Percentiles rank a stretch among this genome's conserved stretches.
phyloP scores from a whole-genome alignment of 2,888 invertebrate genomes.

The Ligdia adustata region DNA sequence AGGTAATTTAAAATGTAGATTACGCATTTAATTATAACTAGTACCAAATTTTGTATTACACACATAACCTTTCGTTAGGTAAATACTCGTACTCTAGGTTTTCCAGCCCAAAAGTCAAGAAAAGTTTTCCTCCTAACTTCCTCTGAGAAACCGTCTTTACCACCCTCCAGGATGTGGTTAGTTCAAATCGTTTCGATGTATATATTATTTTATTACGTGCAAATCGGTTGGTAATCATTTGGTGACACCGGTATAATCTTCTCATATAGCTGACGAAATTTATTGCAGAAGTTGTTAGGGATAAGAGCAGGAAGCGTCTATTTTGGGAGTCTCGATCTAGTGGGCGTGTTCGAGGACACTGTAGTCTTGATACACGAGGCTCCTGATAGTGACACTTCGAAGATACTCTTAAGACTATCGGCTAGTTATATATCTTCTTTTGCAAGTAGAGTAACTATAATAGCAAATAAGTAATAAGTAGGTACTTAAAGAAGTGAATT shows the following conservation, averaged over 20 bases:
- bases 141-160: too few species aligned
- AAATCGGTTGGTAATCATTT: constrained; percentile 34
- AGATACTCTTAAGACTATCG: background rate
- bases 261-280: constrained; percentile 24
- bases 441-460: too few species aligned
- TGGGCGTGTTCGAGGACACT: constrained; percentile 21
- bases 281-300: constrained; percentile 30
- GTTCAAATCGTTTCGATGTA: background rate
- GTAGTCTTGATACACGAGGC: constrained; percentile 12
- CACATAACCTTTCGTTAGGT: too few species aligned
- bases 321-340: constrained; percentile 44
- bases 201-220: constrained; percentile 23
- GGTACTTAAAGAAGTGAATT: too few species aligned
- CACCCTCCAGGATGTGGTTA: too few species aligned
- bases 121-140: too few species aligned
- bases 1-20: constrained; percentile 11
- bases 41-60: too few species aligned
- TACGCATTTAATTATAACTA: constrained; percentile 1
- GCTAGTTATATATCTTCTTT: too few species aligned
- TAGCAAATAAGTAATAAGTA: too few species aligned
- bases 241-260: constrained; percentile 17
- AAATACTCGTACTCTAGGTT: too few species aligned
- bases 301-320: constrained; percentile 52
- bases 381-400: background rate
- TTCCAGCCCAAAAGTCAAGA: too few species aligned